Evolutionary conservation across 2,888 invertebrate species (phyloP), one percentile per base, ranked within the genome.

Genomic region (Aelia acuminata): DNA sequence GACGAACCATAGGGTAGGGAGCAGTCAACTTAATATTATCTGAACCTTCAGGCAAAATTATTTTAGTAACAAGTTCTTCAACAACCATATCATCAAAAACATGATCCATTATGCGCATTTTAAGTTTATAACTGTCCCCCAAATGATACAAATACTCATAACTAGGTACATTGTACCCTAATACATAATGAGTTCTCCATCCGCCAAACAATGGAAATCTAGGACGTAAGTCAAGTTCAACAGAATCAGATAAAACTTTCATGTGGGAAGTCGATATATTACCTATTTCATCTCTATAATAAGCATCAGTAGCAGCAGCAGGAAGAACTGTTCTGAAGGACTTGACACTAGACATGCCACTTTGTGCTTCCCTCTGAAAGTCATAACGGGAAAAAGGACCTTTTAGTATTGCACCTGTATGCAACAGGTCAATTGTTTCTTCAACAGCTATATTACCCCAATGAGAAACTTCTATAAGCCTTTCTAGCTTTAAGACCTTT

Each of bases 361-460:
- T 97, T 91, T 97, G 96, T 11, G 96, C 95, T 91, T 98, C 98
- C 91, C 98, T 95, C 93, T 99, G 99, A 92, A 97, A 99, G 92
- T 99, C 99, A 92, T 98, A 98, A 70, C 99, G 95, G 3, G 99
- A 99, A 93, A 99, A 99, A 3, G 98, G 95, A 0, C 98, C 98
- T 92, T 98, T 98, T 70, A 99, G 93, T 90, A 95, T 94, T 20
- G 99, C 99, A 75, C 99, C 99, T 84, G 96, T 96, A 92, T 99
- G 99, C 35, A 96, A 94, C 90, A 99, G 94, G 92, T 98, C 97
- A 91, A 99, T 95, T 13, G 96, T 95, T 92, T 99, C 99, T 92
- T 99, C 98, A 0, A 99, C 94, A 39, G 99, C 99, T 91, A 99
- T 97, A 92, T 99, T 99, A 15, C 99, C 99, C 99, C 99, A 99